Evolutionary conservation across 2,888 invertebrate genomes (phyloP), one percentile per base, ranked within the genome.

Genomic region (Podotricha telesiphe): DNA sequence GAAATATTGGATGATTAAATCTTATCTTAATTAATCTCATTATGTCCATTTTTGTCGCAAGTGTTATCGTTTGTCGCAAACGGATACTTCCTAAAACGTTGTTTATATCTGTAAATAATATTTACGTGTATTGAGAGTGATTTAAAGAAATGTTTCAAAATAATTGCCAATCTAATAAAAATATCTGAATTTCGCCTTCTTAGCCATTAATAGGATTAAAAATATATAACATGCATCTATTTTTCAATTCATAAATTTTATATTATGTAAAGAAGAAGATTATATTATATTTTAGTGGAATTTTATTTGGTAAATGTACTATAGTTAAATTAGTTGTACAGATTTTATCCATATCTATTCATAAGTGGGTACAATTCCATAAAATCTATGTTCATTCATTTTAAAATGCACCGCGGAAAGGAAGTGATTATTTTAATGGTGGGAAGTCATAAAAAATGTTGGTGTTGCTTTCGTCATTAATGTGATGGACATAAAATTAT

Each of bases 371-470:
- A 66, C 51, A 72, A 73, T 67, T 50, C 64, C 53, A 55, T 71
- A 70, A 73, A 69, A 68, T 73, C 72, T 71, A 74, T 69, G 67
- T 71, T 72, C 71, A 67, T 67, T 69, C 78, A 80, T 82, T 80
- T 82, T 82, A 80, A 85, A 86, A 86, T 83, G 85, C 81, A 79
- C 83, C 84, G 82, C 84, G 80, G 79, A 79, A 78, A 78, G 82
- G 82, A 86, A 86, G 89, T 87, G 86, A 91, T 91, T 91, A 91
- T 88, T 88, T 87, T 91, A 91, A 91, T 91, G 90, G 89, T 84
- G 80, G 80, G 81, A 86, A 82, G 85, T 85, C 85, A 86, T 86
- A 74, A 82, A 88, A 85, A 88, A 84, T 82, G 83, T 81, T 83
- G 79, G 80, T 82, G 85, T 83, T 82, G 84, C 82, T 85, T 81